Evolutionary conservation across 1,140 invertebrate genomes (phyloP), one percentile per base, ranked within the genome.

Genomic region (Brachionus koreanus): DNA sequence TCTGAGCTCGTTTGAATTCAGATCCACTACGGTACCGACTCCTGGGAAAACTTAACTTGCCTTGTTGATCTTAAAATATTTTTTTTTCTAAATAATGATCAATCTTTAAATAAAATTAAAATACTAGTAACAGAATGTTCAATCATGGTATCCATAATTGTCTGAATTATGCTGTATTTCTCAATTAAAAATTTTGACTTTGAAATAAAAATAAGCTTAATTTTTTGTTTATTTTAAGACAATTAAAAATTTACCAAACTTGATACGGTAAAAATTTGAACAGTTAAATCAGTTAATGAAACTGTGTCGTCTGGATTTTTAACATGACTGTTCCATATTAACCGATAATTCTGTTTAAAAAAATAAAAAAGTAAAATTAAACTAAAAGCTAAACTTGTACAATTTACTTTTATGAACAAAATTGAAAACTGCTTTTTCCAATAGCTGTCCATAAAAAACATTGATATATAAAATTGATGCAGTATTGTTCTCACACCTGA

Each of bases 291-390:
- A 7, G 95, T 94, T 25, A 98, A 92, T 1, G 96, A 98, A 86
- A 95, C 95, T 86, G 98, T 97, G 90, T 99, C 97, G 88, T 99
- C 97, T 69, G 92, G 91, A 83, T 98, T 95, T 87, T 96, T 98
- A 87, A 98, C 96, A 87, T 95, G 93, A 89, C 97, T 93, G 42
- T 98, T 82, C 76, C 83, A 75, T 35, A 83, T 63, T 19, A 57
- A n/a, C 29, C 42, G 16, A 72, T 84, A 83, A 86, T 88, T 88
- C 84, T 85, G 84, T 33, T 33, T 33, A 1, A n/a, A 33, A n/a
- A 67, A 67, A 67, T 35, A 37, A 67, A 69, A 7, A n/a, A n/a
- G n/a, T n/a, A n/a, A n/a, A 52, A 52, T 52, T 57, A 19, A 52
- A 0, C 16, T n/a, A 19, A n/a, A 25, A 25, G n/a, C 19, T 7